Conservation (phyloP, 2,113 vertebrate species). For the Benitochromis conjunctus region DNA sequence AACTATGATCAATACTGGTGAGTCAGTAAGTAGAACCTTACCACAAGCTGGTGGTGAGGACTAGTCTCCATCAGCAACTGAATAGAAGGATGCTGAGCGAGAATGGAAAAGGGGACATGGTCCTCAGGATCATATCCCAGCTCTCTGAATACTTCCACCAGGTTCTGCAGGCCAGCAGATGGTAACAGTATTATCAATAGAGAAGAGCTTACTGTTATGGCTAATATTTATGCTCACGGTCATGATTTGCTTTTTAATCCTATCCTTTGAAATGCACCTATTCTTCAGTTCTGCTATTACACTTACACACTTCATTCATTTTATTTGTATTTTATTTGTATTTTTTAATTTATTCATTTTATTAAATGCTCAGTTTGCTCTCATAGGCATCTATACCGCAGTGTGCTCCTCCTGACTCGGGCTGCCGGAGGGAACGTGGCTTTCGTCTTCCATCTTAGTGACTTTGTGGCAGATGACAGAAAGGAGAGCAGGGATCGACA, state of each 20-base stretch:
- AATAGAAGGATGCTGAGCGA: conserved; percentile 80
- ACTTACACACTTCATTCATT: background rate
- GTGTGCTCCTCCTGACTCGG: conserved; percentile 51
- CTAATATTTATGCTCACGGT: background rate
- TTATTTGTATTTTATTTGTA: background rate
- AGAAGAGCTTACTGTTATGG: background rate
- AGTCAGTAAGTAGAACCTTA: conserved; percentile 63
- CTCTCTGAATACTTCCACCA: conserved; percentile 75
- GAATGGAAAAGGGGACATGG: conserved; percentile 68
- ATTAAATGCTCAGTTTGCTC: background rate
- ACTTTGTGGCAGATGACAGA: conserved; percentile 68
- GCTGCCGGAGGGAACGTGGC: conserved; percentile 40
- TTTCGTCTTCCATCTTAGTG: conserved; percentile 36
- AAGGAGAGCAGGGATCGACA: conserved; percentile 77
- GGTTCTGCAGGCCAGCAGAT: conserved; percentile 27
- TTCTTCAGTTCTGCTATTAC: background rate
- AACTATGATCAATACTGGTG: background rate
- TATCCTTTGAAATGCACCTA: background rate
- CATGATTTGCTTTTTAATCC: background rate
- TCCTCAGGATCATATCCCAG: conserved; percentile 69
- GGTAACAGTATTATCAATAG: background rate
- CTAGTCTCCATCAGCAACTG: conserved; percentile 75
- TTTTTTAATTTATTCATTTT: background rate
- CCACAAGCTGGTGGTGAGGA: conserved; percentile 74
- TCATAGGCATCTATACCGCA: conserved; percentile 64